These are phyloP conservation scores for Arctocebus calabarensis DNA, from an alignment of 2,797 vertebrate species.

Conservation along the genomic window DNA sequence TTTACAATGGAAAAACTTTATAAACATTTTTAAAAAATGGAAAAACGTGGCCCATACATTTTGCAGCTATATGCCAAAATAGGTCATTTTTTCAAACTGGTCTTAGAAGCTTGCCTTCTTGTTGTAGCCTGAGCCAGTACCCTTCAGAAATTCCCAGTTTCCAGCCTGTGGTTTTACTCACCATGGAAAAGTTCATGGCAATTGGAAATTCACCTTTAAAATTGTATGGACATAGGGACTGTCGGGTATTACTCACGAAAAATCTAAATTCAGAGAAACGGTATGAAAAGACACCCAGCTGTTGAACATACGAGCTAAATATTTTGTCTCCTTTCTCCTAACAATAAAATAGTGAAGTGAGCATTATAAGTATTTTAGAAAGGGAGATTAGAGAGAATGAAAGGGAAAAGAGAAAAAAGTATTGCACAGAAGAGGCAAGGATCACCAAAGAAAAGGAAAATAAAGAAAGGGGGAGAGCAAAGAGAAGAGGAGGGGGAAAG, in stretches of 20 bases:
- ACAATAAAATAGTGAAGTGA: conserved; percentile 2
- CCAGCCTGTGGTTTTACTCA: conserved; percentile 20
- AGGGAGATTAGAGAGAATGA: background rate
- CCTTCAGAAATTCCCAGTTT: conserved; percentile 50
- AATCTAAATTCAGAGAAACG: conserved; percentile 41
- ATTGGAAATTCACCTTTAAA: conserved; percentile 39
- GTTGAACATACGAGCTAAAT: background rate
- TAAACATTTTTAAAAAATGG: background rate
- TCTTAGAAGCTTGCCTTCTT: conserved; percentile 19
- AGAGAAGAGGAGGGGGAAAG: background rate
- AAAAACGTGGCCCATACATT: background rate
- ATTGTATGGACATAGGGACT: background rate
- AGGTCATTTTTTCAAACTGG: conserved; percentile 45
- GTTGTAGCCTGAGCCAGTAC: background rate
- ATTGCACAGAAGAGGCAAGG: background rate
- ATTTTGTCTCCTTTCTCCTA: conserved; percentile 28
- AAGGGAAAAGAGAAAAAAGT: conserved; percentile 7
- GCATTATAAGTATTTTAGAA: conserved; percentile 35
- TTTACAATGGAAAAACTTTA: conserved; percentile 12
- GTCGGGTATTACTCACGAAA: background rate
- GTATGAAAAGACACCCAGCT: background rate
- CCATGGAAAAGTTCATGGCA: conserved; percentile 24
- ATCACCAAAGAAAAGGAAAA: background rate
- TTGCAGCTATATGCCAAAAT: background rate
- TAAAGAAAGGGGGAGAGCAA: background rate